Conservation (phyloP, 2,797 vertebrate species). For the Chromobotia macracanthus region DNA sequence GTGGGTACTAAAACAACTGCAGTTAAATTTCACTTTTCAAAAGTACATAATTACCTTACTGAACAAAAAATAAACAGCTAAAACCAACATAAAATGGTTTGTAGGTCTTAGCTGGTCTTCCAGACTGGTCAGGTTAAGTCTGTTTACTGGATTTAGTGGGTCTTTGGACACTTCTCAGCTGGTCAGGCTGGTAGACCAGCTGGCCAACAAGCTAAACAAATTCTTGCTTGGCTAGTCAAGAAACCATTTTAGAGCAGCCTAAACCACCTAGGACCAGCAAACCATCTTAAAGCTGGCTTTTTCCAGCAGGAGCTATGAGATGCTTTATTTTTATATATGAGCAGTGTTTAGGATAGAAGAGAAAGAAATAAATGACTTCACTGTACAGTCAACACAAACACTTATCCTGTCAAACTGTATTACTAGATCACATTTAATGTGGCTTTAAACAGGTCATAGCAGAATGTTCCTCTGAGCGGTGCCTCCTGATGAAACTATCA, state of each 20-base stretch:
- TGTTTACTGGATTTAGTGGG: too few species aligned
- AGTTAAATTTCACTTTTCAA: neutral
- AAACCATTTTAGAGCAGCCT: neutral
- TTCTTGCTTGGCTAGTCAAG: too few species aligned
- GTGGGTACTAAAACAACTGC: slow-evolving; percentile 66
- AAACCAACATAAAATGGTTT: neutral
- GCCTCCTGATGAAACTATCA: slow-evolving; percentile 20
- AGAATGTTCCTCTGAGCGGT: neutral
- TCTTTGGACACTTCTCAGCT: too few species aligned
- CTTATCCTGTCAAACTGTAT: slow-evolving; percentile 11
- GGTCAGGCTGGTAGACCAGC: too few species aligned
- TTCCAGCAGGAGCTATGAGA: too few species aligned
- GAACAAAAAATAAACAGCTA: neutral
- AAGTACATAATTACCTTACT: too few species aligned
- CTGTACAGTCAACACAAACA: slow-evolving; percentile 3
- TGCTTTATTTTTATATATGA: neutral
- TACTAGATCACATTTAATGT: slow-evolving; percentile 5
- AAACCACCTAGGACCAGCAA: too few species aligned
- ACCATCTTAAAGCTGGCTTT: too few species aligned
- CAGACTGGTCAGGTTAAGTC: too few species aligned
- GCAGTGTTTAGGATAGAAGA: neutral
- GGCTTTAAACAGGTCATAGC: neutral
- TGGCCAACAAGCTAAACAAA: too few species aligned
- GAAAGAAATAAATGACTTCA: neutral
- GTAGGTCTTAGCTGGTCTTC: too few species aligned